Percentiles rank a stretch among this genome's conserved stretches.
These are phyloP conservation scores for Melangyna quadrimaculata DNA, from an alignment of 2,888 invertebrate species.

Conservation along the genomic window DNA sequence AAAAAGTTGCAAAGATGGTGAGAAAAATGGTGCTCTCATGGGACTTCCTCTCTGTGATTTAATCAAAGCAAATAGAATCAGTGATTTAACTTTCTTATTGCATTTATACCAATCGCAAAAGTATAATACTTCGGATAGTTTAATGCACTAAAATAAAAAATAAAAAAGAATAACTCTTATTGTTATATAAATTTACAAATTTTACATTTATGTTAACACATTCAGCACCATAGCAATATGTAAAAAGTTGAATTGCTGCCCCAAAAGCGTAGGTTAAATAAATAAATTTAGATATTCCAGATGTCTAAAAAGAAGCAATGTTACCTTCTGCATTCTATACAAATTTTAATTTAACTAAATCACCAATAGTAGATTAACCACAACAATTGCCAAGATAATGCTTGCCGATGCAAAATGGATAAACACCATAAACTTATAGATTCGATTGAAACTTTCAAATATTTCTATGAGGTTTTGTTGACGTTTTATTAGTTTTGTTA, in stretches of 20 bases:
- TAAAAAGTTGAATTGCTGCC: slow-evolving; percentile 7
- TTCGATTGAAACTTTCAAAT: slow-evolving; percentile 1
- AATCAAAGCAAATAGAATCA: slow-evolving; percentile 25
- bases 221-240: slow-evolving; percentile 53
- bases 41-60: slow-evolving; percentile 36
- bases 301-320: too few relatives aligned
- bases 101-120: slow-evolving; percentile 51
- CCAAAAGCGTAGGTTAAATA: slow-evolving; percentile 33
- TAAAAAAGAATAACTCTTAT: neutral
- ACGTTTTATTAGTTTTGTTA: neutral
- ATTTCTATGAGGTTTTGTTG: slow-evolving; percentile 9
- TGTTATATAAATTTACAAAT: neutral
- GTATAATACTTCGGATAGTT: slow-evolving; percentile 28
- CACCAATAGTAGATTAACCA: slow-evolving; percentile 15
- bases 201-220: slow-evolving; percentile 22
- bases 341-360: too few relatives aligned
- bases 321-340: too few relatives aligned
- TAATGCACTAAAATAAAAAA: neutral
- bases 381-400: slow-evolving; percentile 25
- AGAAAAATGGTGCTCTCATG: slow-evolving; percentile 36
- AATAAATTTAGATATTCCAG: slow-evolving; percentile 20
- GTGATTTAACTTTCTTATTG: neutral
- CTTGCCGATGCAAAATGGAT: slow-evolving; percentile 29
- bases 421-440: slow-evolving; percentile 31
- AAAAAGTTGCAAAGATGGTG: slow-evolving; percentile 37